Conservation (phyloP, 2,888 invertebrate genomes). For the Phaonia tiefii region DNA sequence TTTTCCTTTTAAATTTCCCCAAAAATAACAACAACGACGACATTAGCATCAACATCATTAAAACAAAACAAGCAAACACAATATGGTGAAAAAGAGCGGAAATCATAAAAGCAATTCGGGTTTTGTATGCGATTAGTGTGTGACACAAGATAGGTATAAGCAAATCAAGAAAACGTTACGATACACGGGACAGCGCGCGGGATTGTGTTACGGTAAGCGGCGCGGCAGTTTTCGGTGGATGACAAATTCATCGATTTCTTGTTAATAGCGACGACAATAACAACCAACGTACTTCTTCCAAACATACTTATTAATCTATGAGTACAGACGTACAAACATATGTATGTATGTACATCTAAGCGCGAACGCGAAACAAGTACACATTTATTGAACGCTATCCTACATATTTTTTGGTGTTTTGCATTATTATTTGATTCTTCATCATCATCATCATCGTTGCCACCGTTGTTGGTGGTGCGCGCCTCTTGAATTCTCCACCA, state of each 20-base stretch:
- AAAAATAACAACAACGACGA: too few species aligned
- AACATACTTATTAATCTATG: not conserved
- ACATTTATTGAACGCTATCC: too few species aligned
- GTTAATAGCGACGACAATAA: conserved; percentile 25
- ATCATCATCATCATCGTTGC: not conserved
- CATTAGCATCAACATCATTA: too few species aligned
- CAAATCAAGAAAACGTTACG: not conserved
- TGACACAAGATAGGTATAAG: not conserved
- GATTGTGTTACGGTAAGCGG: not conserved
- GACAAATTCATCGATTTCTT: conserved; percentile 51
- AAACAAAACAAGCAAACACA: too few species aligned
- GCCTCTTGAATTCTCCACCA: not conserved
- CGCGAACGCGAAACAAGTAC: too few species aligned
- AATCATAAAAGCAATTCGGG: not conserved
- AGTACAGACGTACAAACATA: not conserved
- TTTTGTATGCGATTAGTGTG: not conserved
- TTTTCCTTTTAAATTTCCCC: conserved; percentile 3
- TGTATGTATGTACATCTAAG: too few species aligned
- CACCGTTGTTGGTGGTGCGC: too few species aligned
- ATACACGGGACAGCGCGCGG: conserved; percentile 5
- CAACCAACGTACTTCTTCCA: not conserved
- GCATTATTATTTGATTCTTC: conserved; percentile 1
- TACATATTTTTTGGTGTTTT: not conserved
- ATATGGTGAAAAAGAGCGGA: not conserved
- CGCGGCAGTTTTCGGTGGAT: conserved; percentile 1